Conservation (phyloP, 1,140 invertebrate species). For the Habropoda laboriosa region DNA sequence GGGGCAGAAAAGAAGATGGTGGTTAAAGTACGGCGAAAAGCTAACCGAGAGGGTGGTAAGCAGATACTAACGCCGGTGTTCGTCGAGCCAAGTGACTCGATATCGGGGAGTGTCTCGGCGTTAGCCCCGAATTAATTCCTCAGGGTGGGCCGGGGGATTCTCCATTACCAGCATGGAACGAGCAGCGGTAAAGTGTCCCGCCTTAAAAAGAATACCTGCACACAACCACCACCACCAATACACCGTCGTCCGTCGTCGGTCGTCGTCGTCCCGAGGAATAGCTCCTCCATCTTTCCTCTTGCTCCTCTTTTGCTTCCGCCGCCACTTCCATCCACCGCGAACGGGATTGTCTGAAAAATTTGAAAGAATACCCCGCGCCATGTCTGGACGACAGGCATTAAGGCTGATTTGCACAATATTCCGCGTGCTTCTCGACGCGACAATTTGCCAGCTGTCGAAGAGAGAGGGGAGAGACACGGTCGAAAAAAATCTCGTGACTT, state of each 20-base stretch:
- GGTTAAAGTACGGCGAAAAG: constrained; percentile 48
- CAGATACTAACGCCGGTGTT: constrained; percentile 57
- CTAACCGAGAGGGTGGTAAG: constrained; percentile 58
- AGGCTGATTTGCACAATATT: background rate
- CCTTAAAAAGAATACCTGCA: constrained; percentile 66
- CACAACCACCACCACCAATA: too few relatives aligned
- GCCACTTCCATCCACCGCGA: background rate
- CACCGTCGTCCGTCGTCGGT: too few relatives aligned
- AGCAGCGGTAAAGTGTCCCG: constrained; percentile 63
- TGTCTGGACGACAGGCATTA: background rate
- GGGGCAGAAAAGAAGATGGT: constrained; percentile 16
- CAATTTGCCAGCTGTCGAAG: constrained; percentile 15
- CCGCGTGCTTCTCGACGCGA: background rate
- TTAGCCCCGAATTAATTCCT: constrained; percentile 69
- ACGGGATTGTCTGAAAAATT: constrained; percentile 49
- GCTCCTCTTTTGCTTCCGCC: too few relatives aligned
- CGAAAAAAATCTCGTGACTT: background rate
- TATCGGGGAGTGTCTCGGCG: constrained; percentile 59
- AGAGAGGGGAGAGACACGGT: background rate
- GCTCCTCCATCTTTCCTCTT: constrained; percentile 12
- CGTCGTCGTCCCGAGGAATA: constrained; percentile 48
- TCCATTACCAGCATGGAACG: constrained; percentile 66
- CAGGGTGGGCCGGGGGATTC: constrained; percentile 48
- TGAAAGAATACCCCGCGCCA: constrained; percentile 5
- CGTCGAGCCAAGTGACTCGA: constrained; percentile 56